Evolutionary conservation across 2,888 invertebrate species (phyloP), one percentile per base, ranked within the genome.

Genomic region (Tenodera sinensis): DNA sequence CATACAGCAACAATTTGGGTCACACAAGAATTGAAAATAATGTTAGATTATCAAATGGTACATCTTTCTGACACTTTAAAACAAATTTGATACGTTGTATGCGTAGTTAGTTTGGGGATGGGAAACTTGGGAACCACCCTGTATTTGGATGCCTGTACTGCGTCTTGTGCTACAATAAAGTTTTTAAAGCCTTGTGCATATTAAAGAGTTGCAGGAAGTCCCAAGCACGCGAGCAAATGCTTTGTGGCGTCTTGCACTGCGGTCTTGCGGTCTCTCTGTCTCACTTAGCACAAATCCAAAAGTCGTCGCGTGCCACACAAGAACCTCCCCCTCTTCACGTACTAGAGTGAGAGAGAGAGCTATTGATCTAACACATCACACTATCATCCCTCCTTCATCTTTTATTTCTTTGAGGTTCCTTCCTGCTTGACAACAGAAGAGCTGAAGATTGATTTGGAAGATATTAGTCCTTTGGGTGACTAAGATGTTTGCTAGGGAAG

Each of bases 291-390:
- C 30, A 42, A 84, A 84, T 84, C 84, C 42, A 12, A 14, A 84
- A 20, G 34, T 34, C n/a, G n/a, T 30, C 25, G 84, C 54, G 54
- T 71, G 54, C 54, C 54, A 71, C 54, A 20, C 3, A 71, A 25
- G 25, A 25, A 20, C 54, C 54, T 25, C 54, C 54, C 54, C 54
- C 54, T 20, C 54, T 20, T 54, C 54, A 54, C 20, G 54, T 20
- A 42, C 12, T 9, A 42, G 42, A 42, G 54, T 71, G 54, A 71
- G 54, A 20, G 85, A 42, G 84, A 47, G 85, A 54, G 84, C 85
- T 85, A 85, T 85, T 85, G 85, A 85, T 85, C 85, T 42, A 85
- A 85, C 85, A 47, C 84, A 47, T 47, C 85, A 20, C 84, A 28
- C 28, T 30, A 42, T 71, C 54, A 71, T 71, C 54, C 54, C 54